phyloP scores from a whole-genome alignment of 2,113 vertebrate species.

The Menura novaehollandiae region DNA sequence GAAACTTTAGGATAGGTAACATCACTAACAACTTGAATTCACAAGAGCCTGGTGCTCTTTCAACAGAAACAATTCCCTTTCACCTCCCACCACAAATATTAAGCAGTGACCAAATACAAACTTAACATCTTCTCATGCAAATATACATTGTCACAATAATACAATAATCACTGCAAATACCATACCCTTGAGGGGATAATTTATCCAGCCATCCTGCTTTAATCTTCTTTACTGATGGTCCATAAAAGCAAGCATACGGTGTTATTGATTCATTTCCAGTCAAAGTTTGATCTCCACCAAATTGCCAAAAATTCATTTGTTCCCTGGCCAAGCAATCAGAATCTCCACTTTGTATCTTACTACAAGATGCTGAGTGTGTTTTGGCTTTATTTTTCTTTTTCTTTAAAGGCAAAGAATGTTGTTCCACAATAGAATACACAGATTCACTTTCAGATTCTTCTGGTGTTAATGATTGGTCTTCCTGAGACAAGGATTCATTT shows the following conservation, averaged over 20 bases:
- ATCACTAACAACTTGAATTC: not conserved
- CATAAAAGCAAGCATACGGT: slow-evolving; percentile 95
- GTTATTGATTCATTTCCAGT: slow-evolving; percentile 73
- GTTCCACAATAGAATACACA: slow-evolving; percentile 81
- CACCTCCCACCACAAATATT: not conserved
- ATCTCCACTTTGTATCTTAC: slow-evolving; percentile 19
- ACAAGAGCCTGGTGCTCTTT: not conserved
- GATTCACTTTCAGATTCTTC: slow-evolving; percentile 62
- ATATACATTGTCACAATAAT: not conserved
- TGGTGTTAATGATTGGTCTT: slow-evolving; percentile 6
- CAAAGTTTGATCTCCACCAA: not conserved
- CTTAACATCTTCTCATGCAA: not conserved
- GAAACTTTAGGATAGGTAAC: not conserved
- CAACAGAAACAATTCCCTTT: not conserved
- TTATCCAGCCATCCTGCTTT: slow-evolving; percentile 95
- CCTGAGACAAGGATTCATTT: slow-evolving; percentile 43
- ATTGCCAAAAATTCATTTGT: slow-evolving; percentile 48
- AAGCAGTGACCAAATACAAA: not conserved
- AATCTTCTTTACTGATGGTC: slow-evolving; percentile 65
- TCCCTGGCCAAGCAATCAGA: slow-evolving; percentile 48
- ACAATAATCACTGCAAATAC: not conserved
- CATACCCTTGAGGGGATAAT: slow-evolving; percentile 91
- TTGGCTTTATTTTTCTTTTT: slow-evolving; percentile 50
- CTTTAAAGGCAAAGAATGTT: slow-evolving; percentile 59
- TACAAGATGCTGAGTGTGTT: not conserved